phyloP scores from a whole-genome alignment of 2,797 vertebrate genomes.

The Brachyrhaphis roseni region DNA sequence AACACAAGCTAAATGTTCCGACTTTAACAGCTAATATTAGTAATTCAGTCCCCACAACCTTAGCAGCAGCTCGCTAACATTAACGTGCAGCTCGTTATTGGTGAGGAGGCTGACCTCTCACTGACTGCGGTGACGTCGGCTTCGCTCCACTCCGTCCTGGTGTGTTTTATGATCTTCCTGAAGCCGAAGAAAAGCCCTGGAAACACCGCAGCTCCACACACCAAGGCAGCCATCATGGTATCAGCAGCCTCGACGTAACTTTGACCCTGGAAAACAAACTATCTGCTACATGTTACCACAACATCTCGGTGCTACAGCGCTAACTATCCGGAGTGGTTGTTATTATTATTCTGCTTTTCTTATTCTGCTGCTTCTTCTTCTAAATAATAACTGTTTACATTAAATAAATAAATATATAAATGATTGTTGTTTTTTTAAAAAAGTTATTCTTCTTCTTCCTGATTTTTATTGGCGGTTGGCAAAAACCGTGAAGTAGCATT shows the following conservation, averaged over 20 bases:
- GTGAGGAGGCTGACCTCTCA: slow-evolving; percentile 79
- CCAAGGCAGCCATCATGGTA: slow-evolving; percentile 74
- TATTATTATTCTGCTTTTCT: too few relatives aligned
- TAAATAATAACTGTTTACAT: too few relatives aligned
- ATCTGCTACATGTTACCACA: background rate
- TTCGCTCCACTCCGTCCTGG: slow-evolving; percentile 75
- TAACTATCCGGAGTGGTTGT: background rate
- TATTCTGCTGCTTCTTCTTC: too few relatives aligned
- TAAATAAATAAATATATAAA: too few relatives aligned
- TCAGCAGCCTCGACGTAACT: too few relatives aligned
- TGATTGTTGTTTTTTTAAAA: too few relatives aligned
- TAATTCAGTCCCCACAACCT: background rate
- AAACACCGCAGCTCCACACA: slow-evolving; percentile 81
- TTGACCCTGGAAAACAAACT: background rate
- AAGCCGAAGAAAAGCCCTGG: slow-evolving; percentile 82
- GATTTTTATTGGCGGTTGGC: background rate
- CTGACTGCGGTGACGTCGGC: slow-evolving; percentile 82
- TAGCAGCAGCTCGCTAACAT: background rate
- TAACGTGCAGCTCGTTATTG: too few relatives aligned
- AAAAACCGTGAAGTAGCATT: too few relatives aligned
- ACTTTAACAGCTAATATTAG: background rate
- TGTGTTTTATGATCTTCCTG: slow-evolving; percentile 69
- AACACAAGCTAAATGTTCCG: background rate
- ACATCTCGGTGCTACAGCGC: background rate
- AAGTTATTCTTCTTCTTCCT: background rate